Evolutionary conservation across 2,113 vertebrate species (phyloP), one percentile per base, ranked within the genome.

Genomic region (Vanacampus margaritifer): DNA sequence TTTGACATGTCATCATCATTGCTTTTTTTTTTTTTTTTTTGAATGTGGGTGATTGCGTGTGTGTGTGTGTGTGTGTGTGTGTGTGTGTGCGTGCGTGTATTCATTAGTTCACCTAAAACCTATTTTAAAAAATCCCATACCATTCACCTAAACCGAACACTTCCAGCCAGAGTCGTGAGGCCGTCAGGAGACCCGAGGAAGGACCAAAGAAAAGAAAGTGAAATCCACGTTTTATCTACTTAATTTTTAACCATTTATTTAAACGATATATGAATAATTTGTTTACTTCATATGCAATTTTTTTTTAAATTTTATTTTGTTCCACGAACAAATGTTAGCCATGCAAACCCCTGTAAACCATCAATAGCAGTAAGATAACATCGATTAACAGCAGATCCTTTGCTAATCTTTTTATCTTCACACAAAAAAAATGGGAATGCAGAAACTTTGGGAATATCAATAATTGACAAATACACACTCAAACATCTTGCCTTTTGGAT

Each of bases 321-420:
- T 28, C 48, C 48, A 23, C 10, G 3, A 51, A 51, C 6, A 23
- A 17, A 17, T 57, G 68, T 69, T n/a, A 36, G 36, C 60, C 53
- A 46, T 37, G 35, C 28, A 46, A 75, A 72, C 63, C 35, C 9
- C 58, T 41, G 68, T 69, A 66, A 14, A 23, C 26, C 73, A 58
- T 81, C 73, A 62, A 60, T 65, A 72, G 74, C 79, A 79, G 75
- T 82, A 81, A 82, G 84, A 82, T 67, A 17, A 0, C n/a, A 86
- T 86, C 32, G 79, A 88, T 79, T 43, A 66, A 79, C 60, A 3
- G 13, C 60, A 72, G 73, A 79, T 80, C 81, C 85, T 74, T 68
- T 68, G 70, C 76, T 86, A 82, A 86, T 88, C 83, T 83, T 82
- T 84, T 85, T 76, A 82, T 84, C 75, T 80, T 63, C 39, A 66